phyloP scores from a whole-genome alignment of 2,797 vertebrate species.

The Phylloscopus collybita region DNA sequence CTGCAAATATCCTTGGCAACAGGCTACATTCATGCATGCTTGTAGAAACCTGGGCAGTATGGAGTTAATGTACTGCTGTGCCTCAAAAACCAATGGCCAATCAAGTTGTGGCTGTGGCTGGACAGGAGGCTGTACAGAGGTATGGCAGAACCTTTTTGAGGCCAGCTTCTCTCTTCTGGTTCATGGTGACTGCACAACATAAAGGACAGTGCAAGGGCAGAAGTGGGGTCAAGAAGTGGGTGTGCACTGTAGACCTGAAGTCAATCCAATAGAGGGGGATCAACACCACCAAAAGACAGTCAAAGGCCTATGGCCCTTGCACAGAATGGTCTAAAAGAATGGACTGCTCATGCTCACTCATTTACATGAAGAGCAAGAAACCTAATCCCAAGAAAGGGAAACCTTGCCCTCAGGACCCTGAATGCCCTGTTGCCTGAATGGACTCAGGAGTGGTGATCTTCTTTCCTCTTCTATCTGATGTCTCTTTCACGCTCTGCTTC shows the following conservation, averaged over 20 bases:
- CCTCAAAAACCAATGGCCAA: background rate
- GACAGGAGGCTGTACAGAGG: too few relatives aligned
- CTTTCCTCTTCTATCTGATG: background rate
- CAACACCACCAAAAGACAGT: accelerated
- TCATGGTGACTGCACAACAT: background rate
- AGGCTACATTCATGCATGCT: background rate
- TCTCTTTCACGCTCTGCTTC: background rate
- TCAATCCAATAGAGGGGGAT: background rate
- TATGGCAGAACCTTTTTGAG: background rate
- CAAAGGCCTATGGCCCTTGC: background rate
- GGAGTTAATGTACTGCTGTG: background rate
- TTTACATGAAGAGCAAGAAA: background rate
- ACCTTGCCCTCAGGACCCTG: background rate
- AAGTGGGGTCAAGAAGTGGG: too few relatives aligned
- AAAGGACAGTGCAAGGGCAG: background rate
- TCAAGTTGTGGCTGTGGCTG: background rate
- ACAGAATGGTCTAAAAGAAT: background rate
- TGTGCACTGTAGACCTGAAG: accelerated
- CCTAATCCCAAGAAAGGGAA: background rate
- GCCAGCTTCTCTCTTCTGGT: background rate
- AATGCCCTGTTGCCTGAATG: accelerated
- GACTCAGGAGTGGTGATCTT: background rate
- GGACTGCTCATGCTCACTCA: background rate
- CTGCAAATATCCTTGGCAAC: background rate
- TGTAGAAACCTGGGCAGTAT: background rate